Evolutionary conservation across 2,113 vertebrate genomes (phyloP).

Genomic region (Aptenodytes forsteri): DNA sequence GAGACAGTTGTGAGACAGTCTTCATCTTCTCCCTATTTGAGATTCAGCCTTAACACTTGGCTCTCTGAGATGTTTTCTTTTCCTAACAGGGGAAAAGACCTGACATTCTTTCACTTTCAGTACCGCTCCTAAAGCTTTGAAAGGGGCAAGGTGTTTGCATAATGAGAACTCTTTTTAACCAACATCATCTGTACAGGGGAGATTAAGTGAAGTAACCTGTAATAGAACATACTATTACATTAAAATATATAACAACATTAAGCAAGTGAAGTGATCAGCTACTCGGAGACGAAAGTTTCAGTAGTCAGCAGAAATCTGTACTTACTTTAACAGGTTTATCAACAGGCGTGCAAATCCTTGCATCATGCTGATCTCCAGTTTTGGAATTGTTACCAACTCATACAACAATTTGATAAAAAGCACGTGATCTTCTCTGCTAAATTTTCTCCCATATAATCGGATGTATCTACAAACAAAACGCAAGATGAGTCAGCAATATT

Average conservation of each 20-base stretch:
- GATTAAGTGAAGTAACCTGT: not conserved
- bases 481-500: not conserved
- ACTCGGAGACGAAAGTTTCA: not conserved
- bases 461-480: constrained; percentile 83
- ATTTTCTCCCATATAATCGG: constrained; percentile 95
- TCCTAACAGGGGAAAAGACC: not conserved
- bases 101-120: not conserved
- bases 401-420: constrained; percentile 95
- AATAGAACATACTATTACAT: not conserved
- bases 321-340: constrained; percentile 96
- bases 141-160: not conserved
- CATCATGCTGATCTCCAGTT: constrained; percentile 98
- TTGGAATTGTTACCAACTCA: constrained; percentile 92
- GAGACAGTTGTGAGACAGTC: not conserved
- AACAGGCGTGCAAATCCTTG: constrained; percentile 94
- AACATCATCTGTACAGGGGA: not conserved
- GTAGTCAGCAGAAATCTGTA: not conserved
- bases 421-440: constrained; percentile 97
- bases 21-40: not conserved
- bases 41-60: not conserved
- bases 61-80: not conserved
- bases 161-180: not conserved
- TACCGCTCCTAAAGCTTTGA: not conserved
- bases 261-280: not conserved
- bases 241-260: not conserved